Percentiles rank a stretch among this genome's conserved stretches.
Evolutionary conservation across 2,797 vertebrate genomes (phyloP).

Genomic region (Morus bassanus): DNA sequence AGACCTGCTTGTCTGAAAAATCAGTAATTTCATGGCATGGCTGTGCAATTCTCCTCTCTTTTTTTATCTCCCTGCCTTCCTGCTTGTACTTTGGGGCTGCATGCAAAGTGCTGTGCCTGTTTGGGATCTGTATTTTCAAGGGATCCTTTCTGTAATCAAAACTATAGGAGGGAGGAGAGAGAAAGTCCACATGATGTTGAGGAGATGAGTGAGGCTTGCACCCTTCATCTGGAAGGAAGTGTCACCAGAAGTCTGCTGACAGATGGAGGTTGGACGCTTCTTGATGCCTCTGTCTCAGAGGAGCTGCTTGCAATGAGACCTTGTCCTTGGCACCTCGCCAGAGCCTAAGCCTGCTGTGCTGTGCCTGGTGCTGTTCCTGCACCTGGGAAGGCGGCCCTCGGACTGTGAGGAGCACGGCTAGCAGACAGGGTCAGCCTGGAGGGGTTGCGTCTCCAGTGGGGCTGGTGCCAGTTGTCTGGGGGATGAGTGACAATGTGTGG

Average conservation of each 20-base stretch:
- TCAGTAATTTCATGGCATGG: neutral
- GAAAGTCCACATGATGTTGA: neutral
- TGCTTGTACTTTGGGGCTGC: neutral
- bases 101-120: neutral
- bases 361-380: neutral
- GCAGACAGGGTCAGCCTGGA: neutral
- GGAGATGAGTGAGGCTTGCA: neutral
- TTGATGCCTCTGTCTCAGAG: neutral
- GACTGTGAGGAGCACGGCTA: neutral
- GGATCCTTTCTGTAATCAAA: neutral
- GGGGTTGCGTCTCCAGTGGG: neutral
- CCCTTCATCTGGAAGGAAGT: neutral
- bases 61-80: neutral
- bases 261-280: neutral
- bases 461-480: neutral
- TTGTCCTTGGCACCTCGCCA: neutral
- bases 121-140: neutral
- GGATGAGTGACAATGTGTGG: neutral
- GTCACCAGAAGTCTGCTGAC: neutral
- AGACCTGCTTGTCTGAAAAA: neutral
- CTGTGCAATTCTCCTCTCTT: neutral
- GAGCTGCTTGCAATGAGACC: neutral
- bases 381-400: neutral
- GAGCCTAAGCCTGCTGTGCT: neutral
- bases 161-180: neutral